phyloP scores from a whole-genome alignment of 2,888 invertebrate species.

The Alloscopus bannaensis region DNA sequence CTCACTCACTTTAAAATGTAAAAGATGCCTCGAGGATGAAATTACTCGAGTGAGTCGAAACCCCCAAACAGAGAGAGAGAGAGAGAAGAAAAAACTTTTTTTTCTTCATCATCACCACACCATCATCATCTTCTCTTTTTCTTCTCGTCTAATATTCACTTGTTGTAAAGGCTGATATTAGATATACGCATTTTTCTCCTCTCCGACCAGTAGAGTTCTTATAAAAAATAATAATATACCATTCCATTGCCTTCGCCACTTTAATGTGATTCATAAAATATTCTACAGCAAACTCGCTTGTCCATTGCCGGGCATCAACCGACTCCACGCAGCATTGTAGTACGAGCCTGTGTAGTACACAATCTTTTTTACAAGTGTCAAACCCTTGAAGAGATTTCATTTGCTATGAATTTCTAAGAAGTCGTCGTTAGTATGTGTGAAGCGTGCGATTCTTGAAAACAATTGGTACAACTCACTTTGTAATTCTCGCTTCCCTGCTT shows the following conservation, averaged over 20 bases:
- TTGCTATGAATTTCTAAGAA: neutral
- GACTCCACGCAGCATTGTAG: no score
- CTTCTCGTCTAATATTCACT: conserved; percentile 49
- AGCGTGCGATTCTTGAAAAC: no score
- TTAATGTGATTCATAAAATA: conserved; percentile 18
- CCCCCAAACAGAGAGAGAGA: conserved; percentile 49
- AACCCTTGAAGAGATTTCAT: neutral
- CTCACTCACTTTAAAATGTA: conserved; percentile 63
- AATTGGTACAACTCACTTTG: no score
- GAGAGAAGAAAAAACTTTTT: conserved; percentile 46
- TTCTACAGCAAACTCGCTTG: neutral
- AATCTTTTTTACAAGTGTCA: neutral
- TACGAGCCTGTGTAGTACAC: neutral
- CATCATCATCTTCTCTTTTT: conserved; percentile 37
- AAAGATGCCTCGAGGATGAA: conserved; percentile 65
- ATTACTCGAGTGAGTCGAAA: conserved; percentile 65
- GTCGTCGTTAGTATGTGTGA: neutral
- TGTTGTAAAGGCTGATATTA: conserved; percentile 35
- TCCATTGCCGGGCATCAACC: conserved; percentile 7
- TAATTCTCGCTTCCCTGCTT: no score
- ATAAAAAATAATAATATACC: conserved; percentile 23
- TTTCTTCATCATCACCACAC: conserved; percentile 46
- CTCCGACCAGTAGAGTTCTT: neutral
- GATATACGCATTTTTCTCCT: neutral
- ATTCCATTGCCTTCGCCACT: conserved; percentile 29